phyloP scores from a whole-genome alignment of 1,140 invertebrate species.

The Laupala kohalensis region DNA sequence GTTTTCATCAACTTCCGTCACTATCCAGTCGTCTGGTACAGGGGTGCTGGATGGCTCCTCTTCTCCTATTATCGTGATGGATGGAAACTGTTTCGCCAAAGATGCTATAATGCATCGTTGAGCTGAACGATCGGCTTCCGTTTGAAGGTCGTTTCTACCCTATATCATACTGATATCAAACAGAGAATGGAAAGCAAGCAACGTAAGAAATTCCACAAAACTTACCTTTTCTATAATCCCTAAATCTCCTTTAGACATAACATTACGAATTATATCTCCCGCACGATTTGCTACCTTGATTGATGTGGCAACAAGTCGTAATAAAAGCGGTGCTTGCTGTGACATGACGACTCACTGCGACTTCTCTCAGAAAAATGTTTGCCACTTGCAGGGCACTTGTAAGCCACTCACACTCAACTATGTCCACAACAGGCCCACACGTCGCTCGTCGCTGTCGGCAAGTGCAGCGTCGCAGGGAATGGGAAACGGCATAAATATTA shows the following conservation, averaged over 20 bases:
- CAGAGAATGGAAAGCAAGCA: not conserved
- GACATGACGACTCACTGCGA: no score
- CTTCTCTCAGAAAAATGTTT: no score
- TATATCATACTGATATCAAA: constrained; percentile 27
- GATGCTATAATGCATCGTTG: constrained; percentile 86
- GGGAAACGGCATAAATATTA: no score
- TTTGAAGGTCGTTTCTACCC: constrained; percentile 88
- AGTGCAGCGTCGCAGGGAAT: no score
- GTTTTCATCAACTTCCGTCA: constrained; percentile 51
- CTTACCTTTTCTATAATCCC: constrained; percentile 81
- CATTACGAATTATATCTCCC: constrained; percentile 79
- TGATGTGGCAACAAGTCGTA: constrained; percentile 57
- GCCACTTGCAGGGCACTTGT: no score
- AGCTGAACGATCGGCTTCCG: constrained; percentile 89
- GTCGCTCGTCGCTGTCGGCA: no score
- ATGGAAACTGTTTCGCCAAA: constrained; percentile 69
- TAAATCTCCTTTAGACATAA: constrained; percentile 75
- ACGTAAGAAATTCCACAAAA: not conserved
- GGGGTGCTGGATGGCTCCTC: constrained; percentile 46
- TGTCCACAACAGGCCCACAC: no score
- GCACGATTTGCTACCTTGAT: constrained; percentile 66
- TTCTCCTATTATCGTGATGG: constrained; percentile 77
- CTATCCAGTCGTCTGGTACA: constrained; percentile 56
- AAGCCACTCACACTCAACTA: no score
- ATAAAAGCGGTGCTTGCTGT: constrained; percentile 42